phyloP scores from a whole-genome alignment of 2,113 vertebrate species.

The Rutilus rutilus region DNA sequence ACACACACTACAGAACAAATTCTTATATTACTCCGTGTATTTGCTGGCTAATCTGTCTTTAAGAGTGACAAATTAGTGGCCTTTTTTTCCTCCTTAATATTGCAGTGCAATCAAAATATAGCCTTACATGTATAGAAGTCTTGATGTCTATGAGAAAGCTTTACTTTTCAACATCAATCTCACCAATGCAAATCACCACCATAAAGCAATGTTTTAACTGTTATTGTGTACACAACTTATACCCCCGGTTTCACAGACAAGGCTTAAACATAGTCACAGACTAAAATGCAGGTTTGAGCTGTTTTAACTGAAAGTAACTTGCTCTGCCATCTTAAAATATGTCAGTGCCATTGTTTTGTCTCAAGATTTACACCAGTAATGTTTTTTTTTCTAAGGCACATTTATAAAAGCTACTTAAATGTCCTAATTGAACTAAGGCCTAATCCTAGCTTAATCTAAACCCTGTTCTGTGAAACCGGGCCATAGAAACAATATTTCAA shows the following conservation, averaged over 20 bases:
- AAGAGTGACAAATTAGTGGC: not conserved
- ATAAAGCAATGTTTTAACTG: not conserved
- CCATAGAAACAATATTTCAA: not conserved
- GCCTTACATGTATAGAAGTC: not conserved
- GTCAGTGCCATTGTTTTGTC: no score
- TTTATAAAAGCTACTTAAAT: no score
- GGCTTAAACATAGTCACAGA: no score
- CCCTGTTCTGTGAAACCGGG: no score
- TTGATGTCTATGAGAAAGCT: not conserved
- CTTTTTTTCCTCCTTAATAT: not conserved
- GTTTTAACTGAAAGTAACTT: no score
- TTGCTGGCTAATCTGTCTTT: not conserved
- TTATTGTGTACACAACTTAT: not conserved
- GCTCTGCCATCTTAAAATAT: no score
- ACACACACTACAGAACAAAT: not conserved
- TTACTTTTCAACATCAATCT: not conserved
- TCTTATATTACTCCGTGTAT: not conserved
- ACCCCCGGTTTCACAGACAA: no score
- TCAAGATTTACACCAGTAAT: no score
- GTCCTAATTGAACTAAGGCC: no score
- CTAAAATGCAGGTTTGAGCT: no score
- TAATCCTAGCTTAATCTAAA: no score
- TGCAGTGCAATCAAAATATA: not conserved
- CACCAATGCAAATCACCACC: not conserved
- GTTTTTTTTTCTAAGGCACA: no score